Evolutionary conservation across 2,113 vertebrate species (phyloP).

Genomic region (Catharus fuscescens): DNA sequence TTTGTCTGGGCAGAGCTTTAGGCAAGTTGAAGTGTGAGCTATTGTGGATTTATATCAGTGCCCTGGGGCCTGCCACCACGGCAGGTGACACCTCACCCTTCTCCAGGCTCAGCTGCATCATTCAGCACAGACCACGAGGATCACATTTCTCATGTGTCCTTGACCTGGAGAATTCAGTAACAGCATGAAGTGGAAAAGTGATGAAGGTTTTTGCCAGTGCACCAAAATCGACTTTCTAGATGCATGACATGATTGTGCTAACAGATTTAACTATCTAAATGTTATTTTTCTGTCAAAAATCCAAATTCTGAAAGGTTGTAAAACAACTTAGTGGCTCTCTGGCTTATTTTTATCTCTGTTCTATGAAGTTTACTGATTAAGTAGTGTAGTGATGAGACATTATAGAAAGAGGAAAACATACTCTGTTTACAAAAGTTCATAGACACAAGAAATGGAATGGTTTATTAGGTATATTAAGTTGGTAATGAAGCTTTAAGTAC

Average conservation of each 20-base stretch:
- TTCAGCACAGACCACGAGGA: neutral
- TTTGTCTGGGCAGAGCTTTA: neutral
- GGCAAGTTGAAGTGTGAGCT: neutral
- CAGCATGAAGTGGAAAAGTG: neutral
- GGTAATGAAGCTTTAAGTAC: neutral
- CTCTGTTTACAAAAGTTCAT: neutral
- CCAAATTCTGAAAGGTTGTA: neutral
- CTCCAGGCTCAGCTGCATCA: neutral
- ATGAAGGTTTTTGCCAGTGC: neutral
- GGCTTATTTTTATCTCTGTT: neutral
- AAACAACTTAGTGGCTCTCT: neutral
- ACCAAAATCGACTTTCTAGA: neutral
- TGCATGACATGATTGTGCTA: rapidly evolving
- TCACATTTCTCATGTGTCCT: neutral
- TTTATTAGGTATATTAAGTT: neutral
- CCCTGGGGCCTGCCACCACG: too few relatives aligned
- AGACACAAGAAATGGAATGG: neutral
- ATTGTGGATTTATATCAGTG: neutral
- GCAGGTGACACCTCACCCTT: neutral
- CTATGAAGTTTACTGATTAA: neutral
- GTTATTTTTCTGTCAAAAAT: neutral
- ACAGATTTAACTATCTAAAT: neutral
- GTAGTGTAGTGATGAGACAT: neutral
- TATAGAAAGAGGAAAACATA: neutral
- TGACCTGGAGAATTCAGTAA: neutral